Conservation (phyloP, 2,888 invertebrate genomes). For the Azorinus chamasolen region DNA sequence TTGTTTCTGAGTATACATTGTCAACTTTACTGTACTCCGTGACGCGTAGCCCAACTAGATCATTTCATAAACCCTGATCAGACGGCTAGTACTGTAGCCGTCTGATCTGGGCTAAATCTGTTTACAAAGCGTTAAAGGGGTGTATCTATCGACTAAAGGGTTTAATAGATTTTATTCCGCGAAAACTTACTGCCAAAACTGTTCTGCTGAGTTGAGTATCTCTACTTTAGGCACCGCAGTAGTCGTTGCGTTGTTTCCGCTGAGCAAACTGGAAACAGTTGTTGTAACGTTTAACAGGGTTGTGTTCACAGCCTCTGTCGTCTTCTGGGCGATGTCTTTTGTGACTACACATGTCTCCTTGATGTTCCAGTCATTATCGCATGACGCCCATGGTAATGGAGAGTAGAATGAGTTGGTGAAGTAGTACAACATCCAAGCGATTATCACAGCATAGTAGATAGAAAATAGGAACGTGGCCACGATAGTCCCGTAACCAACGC, state of each 20-base stretch:
- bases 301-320: background rate
- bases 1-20: no score
- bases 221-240: background rate
- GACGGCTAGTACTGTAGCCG: no score
- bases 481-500: slow-evolving; percentile 54
- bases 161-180: no score
- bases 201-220: slow-evolving; percentile 31
- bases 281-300: background rate
- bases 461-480: slow-evolving; percentile 69
- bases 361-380: slow-evolving; percentile 61
- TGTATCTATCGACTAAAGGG: no score
- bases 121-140: no score
- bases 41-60: no score
- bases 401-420: slow-evolving; percentile 81
- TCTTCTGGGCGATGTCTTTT: background rate
- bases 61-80: no score
- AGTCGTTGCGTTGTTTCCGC: background rate
- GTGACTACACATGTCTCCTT: slow-evolving; percentile 32
- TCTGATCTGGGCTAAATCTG: no score
- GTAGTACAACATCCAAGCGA: slow-evolving; percentile 86
- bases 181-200: slow-evolving; percentile 46
- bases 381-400: slow-evolving; percentile 58
- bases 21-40: no score
- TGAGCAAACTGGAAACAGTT: background rate
- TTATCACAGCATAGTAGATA: slow-evolving; percentile 88